Evolutionary conservation across 2,113 vertebrate genomes (phyloP).

Genomic region (Riparia riparia): DNA sequence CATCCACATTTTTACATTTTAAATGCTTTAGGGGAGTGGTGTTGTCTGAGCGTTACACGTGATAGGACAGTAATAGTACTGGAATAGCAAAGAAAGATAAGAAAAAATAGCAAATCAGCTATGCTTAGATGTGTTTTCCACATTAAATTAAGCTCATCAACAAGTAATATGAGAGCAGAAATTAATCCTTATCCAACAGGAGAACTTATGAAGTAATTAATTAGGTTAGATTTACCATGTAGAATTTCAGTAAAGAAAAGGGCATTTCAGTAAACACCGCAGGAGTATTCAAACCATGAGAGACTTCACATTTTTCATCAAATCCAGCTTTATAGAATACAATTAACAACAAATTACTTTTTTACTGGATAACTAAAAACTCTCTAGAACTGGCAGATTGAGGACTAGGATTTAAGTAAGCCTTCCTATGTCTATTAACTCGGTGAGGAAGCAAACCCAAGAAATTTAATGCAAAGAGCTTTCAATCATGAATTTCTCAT

Average conservation of each 20-base stretch:
- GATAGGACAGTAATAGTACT: not conserved
- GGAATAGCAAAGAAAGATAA: not conserved
- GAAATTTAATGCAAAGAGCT: not conserved
- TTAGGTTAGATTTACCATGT: not conserved
- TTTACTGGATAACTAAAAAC: not conserved
- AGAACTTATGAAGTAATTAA: not conserved
- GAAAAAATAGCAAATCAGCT: not conserved
- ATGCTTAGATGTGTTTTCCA: not conserved
- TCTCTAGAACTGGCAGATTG: not conserved
- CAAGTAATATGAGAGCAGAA: not conserved
- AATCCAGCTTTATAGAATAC: not conserved
- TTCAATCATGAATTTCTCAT: not conserved
- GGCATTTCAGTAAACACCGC: not conserved
- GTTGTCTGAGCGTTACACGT: not conserved
- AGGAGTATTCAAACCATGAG: not conserved
- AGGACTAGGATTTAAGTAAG: conserved; percentile 31
- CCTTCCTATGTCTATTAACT: not conserved
- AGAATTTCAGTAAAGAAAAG: not conserved
- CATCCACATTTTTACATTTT: not conserved
- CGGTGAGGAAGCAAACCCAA: not conserved
- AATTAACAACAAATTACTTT: conserved; percentile 17
- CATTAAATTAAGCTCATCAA: not conserved
- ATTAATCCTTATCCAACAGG: not conserved
- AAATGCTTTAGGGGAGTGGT: not conserved
- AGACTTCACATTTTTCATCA: not conserved